Base-by-base conservation (phyloP, 2,113 vertebrate genomes). In the rabbit (Oryctolagus cuniculus) region DNA sequence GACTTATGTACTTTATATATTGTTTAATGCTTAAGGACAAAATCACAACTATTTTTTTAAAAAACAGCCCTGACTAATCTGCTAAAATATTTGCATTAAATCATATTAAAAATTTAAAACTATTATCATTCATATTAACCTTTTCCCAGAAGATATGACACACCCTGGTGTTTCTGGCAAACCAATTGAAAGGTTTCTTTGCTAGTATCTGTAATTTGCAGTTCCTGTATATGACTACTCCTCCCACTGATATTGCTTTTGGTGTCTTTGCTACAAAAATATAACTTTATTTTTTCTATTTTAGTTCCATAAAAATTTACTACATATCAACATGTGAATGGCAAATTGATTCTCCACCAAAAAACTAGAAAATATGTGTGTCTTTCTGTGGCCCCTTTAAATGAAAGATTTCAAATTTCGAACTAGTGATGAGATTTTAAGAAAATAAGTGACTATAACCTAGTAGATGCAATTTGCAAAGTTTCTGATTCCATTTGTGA, bases 371-470 rank as follows among this genome's bases (percentile, higher is more conserved):
- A 85, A 89, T 89, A 89, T 61, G 16, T 15, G 5, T 86, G 63
- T 75, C 44, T 66, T 94, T 93, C 22, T 85, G 10, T 10, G 91
- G 15, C 17, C 3, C 29, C 64, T 90, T 91, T 84, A 91, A 88
- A 2, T 93, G 38, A 96, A 95, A 87, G 19, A 63, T 86, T 97
- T 89, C 36, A 67, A 92, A 27, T 90, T 67, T 92, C 29, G 36
- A 91, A 89, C 94, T 95, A 91, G 27, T 84, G 69, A 87, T 79
- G 29, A 53, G 27, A 91, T 77, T 93, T 95, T 89, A 73, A 66
- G 53, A 96, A 70, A 44, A 95, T 81, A 90, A 87, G 53, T 94
- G 49, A 91, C 29, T 58, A 1, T 38, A 90, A 67, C 89, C 24
- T 89, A 90, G 44, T 11, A 83, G 78, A 92, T 75, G 66, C 38